Percentiles rank a stretch among this genome's conserved stretches.
Evolutionary conservation across 1,140 invertebrate species (phyloP).

Genomic region (Chionoecetes opilio): DNA sequence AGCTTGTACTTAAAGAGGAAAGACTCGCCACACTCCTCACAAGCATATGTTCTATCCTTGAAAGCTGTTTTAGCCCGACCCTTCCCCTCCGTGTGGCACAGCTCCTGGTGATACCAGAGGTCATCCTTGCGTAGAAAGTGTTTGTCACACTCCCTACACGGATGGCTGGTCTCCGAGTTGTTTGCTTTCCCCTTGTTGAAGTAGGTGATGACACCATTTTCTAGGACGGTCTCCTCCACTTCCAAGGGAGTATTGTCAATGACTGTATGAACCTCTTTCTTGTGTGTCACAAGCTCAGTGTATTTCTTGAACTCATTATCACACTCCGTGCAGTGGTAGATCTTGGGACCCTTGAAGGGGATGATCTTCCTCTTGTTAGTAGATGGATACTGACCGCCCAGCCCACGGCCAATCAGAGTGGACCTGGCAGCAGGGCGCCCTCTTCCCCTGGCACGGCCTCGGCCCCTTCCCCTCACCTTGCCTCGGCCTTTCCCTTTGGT

Average conservation of each 20-base stretch:
- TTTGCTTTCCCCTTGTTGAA: constrained; percentile 81
- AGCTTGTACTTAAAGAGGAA: constrained; percentile 81
- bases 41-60: constrained; percentile 81
- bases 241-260: constrained; percentile 80
- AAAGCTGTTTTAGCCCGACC: constrained; percentile 80
- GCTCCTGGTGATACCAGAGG: constrained; percentile 80
- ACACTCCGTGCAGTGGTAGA: constrained; percentile 80
- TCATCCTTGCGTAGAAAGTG: constrained; percentile 81
- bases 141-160: constrained; percentile 80
- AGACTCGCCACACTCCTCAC: constrained; percentile 81
- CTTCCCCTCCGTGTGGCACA: constrained; percentile 80
- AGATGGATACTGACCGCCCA: constrained; percentile 79
- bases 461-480: constrained; percentile 64
- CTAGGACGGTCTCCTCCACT: constrained; percentile 80
- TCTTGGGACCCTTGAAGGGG: constrained; percentile 78
- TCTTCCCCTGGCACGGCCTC: constrained; percentile 75
- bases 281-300: constrained; percentile 78
- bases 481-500: constrained; percentile 76
- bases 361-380: constrained; percentile 76
- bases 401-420: constrained; percentile 79
- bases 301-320: constrained; percentile 80
- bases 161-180: constrained; percentile 80
- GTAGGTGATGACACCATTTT: constrained; percentile 81
- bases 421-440: constrained; percentile 75
- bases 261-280: constrained; percentile 80